Percentiles rank a stretch among this genome's conserved stretches.
Conservation (phyloP, 2,888 invertebrate genomes). For the Graphium colonna region DNA sequence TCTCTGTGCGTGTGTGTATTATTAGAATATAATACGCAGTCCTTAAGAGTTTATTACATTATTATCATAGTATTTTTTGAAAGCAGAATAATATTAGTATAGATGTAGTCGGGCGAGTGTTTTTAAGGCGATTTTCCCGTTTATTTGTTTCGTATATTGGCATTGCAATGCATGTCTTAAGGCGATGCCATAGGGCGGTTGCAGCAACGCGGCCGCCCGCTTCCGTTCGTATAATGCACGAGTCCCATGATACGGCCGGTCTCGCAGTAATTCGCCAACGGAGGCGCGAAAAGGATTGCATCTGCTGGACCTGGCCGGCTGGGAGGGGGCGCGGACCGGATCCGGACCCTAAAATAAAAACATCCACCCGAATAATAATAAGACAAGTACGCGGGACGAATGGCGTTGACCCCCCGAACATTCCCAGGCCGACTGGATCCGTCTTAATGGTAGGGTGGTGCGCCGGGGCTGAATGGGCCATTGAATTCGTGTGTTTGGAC, state of each 20-base stretch:
- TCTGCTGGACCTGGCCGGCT: constrained; percentile 32
- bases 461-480: constrained; percentile 62
- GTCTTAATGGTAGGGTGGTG: constrained; percentile 68
- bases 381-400: constrained; percentile 69
- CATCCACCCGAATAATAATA: constrained; percentile 79
- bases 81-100: too few relatives aligned
- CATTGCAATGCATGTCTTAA: not conserved
- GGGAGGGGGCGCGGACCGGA: constrained; percentile 76
- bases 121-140: not conserved
- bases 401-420: constrained; percentile 77
- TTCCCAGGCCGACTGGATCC: constrained; percentile 76
- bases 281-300: constrained; percentile 25
- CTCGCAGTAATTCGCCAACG: constrained; percentile 18
- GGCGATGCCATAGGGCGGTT: not conserved
- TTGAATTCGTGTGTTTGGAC: constrained; percentile 64
- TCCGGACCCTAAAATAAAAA: constrained; percentile 78
- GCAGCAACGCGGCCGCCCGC: not conserved
- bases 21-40: too few relatives aligned
- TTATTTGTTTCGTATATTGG: not conserved
- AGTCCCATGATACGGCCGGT: constrained; percentile 15
- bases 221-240: constrained; percentile 14
- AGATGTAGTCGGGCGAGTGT: too few relatives aligned
- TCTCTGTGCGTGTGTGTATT: too few relatives aligned
- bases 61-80: too few relatives aligned
- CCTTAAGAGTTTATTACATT: too few relatives aligned